Evolutionary conservation across 92 coral and sea anemone species (phyloP).

Genomic region (Parazoanthus swiftii): DNA sequence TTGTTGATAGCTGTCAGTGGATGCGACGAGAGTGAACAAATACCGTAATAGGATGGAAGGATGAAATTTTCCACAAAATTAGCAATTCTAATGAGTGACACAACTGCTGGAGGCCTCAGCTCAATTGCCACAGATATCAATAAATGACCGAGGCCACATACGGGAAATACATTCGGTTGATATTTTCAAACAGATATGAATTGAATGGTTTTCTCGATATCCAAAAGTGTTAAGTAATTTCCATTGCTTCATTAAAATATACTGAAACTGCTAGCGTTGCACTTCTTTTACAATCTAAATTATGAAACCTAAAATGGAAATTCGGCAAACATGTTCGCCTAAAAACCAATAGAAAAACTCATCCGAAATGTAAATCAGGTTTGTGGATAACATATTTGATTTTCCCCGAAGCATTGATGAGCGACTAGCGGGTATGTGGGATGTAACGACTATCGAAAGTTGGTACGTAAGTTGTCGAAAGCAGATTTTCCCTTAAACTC

Average conservation of each 20-base stretch:
- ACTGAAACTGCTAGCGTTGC: background rate
- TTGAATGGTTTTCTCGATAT: background rate
- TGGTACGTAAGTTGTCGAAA: background rate
- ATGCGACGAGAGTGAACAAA: slow-evolving; percentile 21
- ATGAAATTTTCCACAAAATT: slow-evolving; percentile 42
- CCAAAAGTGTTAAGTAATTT: background rate
- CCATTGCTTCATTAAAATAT: background rate
- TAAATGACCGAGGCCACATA: background rate
- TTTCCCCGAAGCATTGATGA: background rate
- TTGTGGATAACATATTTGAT: background rate
- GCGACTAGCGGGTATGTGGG: background rate
- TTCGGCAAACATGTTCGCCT: background rate
- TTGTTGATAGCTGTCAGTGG: slow-evolving; percentile 39
- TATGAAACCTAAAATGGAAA: background rate
- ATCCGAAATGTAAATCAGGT: background rate
- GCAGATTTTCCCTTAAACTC: background rate
- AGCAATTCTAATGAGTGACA: slow-evolving; percentile 32
- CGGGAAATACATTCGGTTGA: slow-evolving; percentile 28
- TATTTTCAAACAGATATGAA: background rate
- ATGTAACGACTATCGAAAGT: background rate
- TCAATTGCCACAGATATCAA: slow-evolving; percentile 24
- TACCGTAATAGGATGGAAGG: slow-evolving; percentile 46
- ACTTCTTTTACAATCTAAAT: background rate
- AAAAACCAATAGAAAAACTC: slow-evolving; percentile 21
- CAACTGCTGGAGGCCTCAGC: slow-evolving; percentile 1